These are phyloP conservation scores for Apteryx owenii DNA, from an alignment of 2,113 vertebrate genomes.

Conservation along the genomic window DNA sequence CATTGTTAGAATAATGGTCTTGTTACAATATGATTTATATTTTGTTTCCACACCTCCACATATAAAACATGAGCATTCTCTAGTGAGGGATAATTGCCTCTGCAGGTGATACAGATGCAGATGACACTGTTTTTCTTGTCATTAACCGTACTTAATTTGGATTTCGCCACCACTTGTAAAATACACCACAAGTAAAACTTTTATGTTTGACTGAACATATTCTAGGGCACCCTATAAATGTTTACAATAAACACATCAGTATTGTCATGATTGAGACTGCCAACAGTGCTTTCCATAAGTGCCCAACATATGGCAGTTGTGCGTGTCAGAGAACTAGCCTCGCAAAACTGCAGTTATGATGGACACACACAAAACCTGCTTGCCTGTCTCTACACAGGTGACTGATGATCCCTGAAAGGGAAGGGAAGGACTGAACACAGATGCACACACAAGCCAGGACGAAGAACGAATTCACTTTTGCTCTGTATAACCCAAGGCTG, in stretches of 20 bases:
- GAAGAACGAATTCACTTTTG: neutral
- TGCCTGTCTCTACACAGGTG: neutral
- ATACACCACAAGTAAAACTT: neutral
- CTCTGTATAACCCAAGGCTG: neutral
- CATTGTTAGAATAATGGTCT: neutral
- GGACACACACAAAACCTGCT: neutral
- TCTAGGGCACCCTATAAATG: rapidly evolving
- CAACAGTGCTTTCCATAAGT: neutral
- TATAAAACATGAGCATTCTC: neutral
- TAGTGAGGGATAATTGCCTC: neutral
- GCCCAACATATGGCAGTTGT: neutral
- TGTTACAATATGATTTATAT: neutral
- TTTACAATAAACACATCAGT: rapidly evolving
- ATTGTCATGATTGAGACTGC: rapidly evolving
- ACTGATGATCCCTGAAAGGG: rapidly evolving
- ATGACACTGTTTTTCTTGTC: neutral
- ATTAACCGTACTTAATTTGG: neutral
- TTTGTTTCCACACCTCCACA: neutral
- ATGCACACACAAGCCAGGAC: rapidly evolving
- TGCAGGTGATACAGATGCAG: neutral
- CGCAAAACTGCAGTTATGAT: neutral
- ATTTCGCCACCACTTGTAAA: rapidly evolving
- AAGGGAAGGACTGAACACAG: neutral
- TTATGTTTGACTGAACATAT: neutral
- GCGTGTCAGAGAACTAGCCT: neutral